Percentiles rank a stretch among this genome's conserved stretches.
Conservation (phyloP, 2,797 vertebrate genomes). For the Gallirallus australis region DNA sequence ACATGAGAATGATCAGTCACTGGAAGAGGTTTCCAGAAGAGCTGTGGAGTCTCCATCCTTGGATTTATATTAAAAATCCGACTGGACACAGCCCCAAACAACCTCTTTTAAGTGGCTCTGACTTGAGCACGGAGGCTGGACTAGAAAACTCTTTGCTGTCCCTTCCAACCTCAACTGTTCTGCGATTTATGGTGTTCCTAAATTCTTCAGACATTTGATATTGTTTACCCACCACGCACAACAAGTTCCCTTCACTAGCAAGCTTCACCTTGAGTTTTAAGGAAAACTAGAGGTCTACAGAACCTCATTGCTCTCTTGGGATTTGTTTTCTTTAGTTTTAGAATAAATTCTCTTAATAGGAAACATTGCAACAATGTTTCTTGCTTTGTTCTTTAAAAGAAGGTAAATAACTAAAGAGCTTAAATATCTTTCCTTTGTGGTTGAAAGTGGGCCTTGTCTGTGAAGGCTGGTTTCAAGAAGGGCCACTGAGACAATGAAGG, state of each 20-base stretch:
- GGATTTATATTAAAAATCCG: background rate
- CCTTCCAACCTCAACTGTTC: background rate
- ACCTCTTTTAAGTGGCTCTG: background rate
- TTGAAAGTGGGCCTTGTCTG: background rate
- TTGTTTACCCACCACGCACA: background rate
- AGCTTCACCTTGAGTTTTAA: background rate
- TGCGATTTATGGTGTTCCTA: background rate
- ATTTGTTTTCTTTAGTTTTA: background rate
- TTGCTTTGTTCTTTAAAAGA: slow-evolving; percentile 1
- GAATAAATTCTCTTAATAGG: background rate
- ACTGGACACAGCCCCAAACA: background rate
- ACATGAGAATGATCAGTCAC: background rate
- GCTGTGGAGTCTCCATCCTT: background rate
- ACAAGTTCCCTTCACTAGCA: background rate
- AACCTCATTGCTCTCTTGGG: background rate
- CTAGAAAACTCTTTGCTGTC: background rate
- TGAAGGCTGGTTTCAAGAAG: background rate
- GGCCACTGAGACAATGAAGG: background rate
- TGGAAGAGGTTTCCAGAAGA: background rate
- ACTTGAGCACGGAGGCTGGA: background rate
- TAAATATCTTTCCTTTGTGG: background rate
- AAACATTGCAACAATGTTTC: background rate
- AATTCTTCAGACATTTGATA: background rate
- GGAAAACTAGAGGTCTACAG: background rate
- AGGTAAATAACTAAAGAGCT: background rate